Conservation (phyloP, 2,888 invertebrate species). For the Dorcus parallelipipedus region DNA sequence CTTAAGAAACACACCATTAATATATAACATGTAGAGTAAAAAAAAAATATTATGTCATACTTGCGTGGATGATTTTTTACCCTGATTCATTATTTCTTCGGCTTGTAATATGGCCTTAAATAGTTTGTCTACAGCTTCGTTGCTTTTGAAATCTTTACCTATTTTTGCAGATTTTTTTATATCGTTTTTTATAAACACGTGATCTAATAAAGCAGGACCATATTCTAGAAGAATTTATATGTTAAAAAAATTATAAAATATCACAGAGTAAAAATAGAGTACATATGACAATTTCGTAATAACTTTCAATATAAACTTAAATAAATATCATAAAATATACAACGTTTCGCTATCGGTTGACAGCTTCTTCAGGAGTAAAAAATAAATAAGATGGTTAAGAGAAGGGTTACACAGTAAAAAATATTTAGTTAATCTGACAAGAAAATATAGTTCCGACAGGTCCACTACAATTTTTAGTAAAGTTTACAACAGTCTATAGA, state of each 20-base stretch:
- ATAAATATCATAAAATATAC: too few relatives aligned
- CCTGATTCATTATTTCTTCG: constrained; percentile 60
- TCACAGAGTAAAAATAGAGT: background rate
- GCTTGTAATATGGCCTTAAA: constrained; percentile 66
- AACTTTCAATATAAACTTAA: too few relatives aligned
- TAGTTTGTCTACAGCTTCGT: constrained; percentile 60
- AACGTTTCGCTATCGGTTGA: too few relatives aligned
- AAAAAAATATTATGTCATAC: constrained; percentile 40
- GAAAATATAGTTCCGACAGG: too few relatives aligned
- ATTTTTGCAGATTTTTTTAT: constrained; percentile 59
- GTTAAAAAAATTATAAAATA: constrained; percentile 5
- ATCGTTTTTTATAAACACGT: constrained; percentile 72
- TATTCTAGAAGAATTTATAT: constrained; percentile 59
- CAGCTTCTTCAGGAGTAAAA: too few relatives aligned
- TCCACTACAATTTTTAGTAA: too few relatives aligned
- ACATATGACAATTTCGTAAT: too few relatives aligned
- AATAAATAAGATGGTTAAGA: too few relatives aligned
- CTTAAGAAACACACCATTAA: constrained; percentile 39
- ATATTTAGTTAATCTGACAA: too few relatives aligned
- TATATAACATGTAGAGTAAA: background rate
- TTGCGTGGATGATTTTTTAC: constrained; percentile 55
- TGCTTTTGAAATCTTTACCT: constrained; percentile 65
- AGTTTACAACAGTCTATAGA: too few relatives aligned
- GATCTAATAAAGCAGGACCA: constrained; percentile 89
- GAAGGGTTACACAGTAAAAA: too few relatives aligned